phyloP scores from a whole-genome alignment of 2,113 vertebrate species.

The Pluvialis apricaria region DNA sequence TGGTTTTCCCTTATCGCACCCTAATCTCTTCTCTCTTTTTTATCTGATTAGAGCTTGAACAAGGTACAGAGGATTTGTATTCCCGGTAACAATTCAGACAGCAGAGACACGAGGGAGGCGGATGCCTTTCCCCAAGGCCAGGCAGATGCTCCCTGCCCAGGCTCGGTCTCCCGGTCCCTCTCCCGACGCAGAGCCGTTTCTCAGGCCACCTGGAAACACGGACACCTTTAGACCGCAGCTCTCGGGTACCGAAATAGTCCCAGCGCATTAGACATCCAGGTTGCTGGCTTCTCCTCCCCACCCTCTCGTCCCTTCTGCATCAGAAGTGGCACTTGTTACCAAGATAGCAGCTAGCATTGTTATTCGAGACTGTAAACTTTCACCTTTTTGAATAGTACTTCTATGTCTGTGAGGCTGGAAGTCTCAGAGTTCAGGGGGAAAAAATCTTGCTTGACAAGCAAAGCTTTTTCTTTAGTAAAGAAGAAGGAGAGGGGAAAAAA shows the following conservation, averaged over 20 bases:
- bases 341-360: background rate
- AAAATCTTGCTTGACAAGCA: background rate
- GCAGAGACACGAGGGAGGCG: background rate
- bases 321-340: background rate
- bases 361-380: background rate
- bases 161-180: fast-evolving
- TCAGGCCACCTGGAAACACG: background rate
- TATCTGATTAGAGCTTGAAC: background rate
- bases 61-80: background rate
- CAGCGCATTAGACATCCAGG: background rate
- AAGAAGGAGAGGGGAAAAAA: background rate
- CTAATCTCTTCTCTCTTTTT: background rate
- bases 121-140: background rate
- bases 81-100: background rate
- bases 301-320: background rate
- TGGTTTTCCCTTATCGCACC: background rate
- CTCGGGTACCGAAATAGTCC: background rate
- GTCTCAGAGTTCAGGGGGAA: background rate
- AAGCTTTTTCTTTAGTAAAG: background rate
- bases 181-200: fast-evolving
- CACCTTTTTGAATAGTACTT: background rate
- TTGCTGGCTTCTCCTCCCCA: background rate
- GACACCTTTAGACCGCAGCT: background rate
- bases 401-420: background rate
- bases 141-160: background rate